A percentile compares a stretch with the other conserved stretches of the same genome.
Conservation (phyloP, 2,888 invertebrate species). For the Odontomyia ornata region DNA sequence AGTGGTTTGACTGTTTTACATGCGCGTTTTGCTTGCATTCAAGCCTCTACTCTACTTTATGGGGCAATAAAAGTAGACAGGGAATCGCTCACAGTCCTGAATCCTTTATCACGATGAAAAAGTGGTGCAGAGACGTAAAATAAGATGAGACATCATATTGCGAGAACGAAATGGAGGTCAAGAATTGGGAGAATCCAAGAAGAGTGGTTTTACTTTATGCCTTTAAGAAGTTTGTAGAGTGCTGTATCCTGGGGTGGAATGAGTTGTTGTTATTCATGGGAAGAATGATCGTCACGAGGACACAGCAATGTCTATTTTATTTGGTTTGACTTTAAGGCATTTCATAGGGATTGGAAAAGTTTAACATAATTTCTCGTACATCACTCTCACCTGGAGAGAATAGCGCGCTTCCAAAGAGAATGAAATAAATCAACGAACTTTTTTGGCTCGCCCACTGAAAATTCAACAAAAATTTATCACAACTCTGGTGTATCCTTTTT, state of each 20-base stretch:
- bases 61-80: background rate
- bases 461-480: background rate
- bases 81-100: background rate
- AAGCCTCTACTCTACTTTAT: no score
- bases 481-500: background rate
- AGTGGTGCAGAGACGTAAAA: conserved; percentile 9
- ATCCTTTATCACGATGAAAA: conserved; percentile 12
- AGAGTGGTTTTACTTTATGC: background rate
- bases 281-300: background rate
- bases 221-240: background rate
- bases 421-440: background rate
- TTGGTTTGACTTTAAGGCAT: no score
- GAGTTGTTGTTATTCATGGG: background rate
- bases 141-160: conserved; percentile 11
- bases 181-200: background rate
- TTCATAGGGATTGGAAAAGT: background rate
- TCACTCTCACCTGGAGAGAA: background rate
- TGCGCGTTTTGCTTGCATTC: conserved; percentile 2
- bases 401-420: background rate
- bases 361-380: background rate
- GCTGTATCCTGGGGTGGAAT: background rate
- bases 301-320: background rate
- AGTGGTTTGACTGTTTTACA: background rate
- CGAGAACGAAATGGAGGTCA: background rate
- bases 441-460: conserved; percentile 3